Base-by-base conservation (phyloP, 2,888 invertebrate genomes). In the Thumatha senex region DNA sequence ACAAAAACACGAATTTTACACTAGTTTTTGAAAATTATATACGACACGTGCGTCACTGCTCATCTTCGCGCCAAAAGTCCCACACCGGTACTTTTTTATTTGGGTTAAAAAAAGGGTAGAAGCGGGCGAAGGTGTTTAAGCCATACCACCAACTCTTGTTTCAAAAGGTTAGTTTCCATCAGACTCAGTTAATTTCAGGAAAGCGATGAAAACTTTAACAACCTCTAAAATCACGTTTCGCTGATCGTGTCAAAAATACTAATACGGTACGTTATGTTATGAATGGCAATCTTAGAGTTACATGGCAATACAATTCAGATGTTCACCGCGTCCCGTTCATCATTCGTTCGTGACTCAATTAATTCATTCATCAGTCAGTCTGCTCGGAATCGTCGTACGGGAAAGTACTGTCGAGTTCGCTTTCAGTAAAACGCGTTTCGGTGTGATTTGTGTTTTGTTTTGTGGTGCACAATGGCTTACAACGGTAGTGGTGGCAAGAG, bases 391-490 rank as follows among this genome's bases (percentile, higher is more conserved):
- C 78, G 78, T 76, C 70, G 61, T 54, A 50, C 41, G 55, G 67
- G 72, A 69, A 78, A 80, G 87, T 78, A 56, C 74, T 68, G 63
- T 76, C 67, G 77, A 70, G 68, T 76, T 72, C 65, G 72, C 73
- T 68, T 60, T 67, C 59, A 63, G 60, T 58, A 56, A 68, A 88
- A 80, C 89, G 89, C 84, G 89, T 84, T 86, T 78, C 82, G 86
- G 85, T 86, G 90, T 91, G 89, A 86, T 89, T 88, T 82, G 89
- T 91, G 88, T 89, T 88, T 87, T 88, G 87, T 89, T 91, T 92
- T 92, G 92, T 93, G 92, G 92, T 93, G 86, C 92, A 93, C 89
- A 86, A 94, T 94, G 94, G 94, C 94, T 93, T 94, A 94, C 92
- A 94, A 94, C 92, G 94, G 94, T 80, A 93, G 94, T 92, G 93